Percentiles rank a stretch among this genome's conserved stretches.
These are phyloP conservation scores for Aphelinus certus DNA, from an alignment of 1,140 invertebrate genomes.

Conservation along the genomic window DNA sequence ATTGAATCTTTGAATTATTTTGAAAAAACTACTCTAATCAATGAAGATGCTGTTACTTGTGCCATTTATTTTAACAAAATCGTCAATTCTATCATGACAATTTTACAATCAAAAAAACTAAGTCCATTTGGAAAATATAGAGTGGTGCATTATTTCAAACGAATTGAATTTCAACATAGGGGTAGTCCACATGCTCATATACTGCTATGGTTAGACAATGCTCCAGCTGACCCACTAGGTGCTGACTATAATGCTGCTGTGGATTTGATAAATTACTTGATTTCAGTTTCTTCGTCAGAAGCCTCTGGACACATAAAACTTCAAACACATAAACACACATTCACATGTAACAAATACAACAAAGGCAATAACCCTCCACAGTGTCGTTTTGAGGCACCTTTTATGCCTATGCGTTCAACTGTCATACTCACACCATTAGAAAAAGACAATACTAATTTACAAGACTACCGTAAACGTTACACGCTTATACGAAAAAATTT, in stretches of 20 bases:
- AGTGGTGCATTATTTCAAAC: constrained; percentile 50
- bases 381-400: constrained; percentile 53
- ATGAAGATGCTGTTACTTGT: constrained; percentile 63
- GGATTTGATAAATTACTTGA: constrained; percentile 33
- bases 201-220: constrained; percentile 52
- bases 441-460: constrained; percentile 34
- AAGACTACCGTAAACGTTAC: constrained; percentile 40
- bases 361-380: constrained; percentile 36
- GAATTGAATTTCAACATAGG: constrained; percentile 57
- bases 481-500: constrained; percentile 39
- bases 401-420: constrained; percentile 46
- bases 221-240: constrained; percentile 47
- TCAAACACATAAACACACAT: constrained; percentile 43
- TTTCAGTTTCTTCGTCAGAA: constrained; percentile 43
- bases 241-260: constrained; percentile 27
- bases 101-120: constrained; percentile 41
- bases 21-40: constrained; percentile 51
- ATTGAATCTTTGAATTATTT: constrained; percentile 46
- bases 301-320: constrained; percentile 47
- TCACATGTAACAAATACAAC: constrained; percentile 48
- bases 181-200: constrained; percentile 56
- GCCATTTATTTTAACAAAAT: constrained; percentile 59
- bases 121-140: constrained; percentile 48
- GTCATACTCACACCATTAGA: constrained; percentile 45
- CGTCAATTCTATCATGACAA: constrained; percentile 45